Conservation (phyloP, 1,140 invertebrate genomes). For the Atta cephalotes region DNA sequence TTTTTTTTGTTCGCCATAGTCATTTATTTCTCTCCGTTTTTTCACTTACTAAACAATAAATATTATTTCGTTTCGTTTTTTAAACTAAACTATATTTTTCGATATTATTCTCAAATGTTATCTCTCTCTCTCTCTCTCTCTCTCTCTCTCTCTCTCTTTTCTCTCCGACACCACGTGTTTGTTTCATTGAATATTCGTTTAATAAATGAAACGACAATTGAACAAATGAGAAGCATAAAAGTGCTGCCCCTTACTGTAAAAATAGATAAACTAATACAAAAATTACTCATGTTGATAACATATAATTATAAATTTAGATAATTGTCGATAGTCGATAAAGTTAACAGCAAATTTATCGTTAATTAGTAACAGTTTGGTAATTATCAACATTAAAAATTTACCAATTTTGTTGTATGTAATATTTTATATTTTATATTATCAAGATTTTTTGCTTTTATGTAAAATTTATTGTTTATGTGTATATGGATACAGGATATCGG, state of each 20-base stretch:
- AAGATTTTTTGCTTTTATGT: no score
- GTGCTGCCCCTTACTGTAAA: no score
- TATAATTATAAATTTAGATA: neutral
- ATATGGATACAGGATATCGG: no score
- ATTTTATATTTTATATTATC: no score
- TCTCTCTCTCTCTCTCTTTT: neutral
- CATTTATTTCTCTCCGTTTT: constrained; percentile 42
- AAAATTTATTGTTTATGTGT: no score
- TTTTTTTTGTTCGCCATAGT: constrained; percentile 78
- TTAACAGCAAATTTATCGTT: neutral
- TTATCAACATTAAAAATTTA: neutral
- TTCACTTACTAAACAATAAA: neutral
- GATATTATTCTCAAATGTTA: no score
- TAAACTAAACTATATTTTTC: neutral
- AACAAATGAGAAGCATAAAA: no score
- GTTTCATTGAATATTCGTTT: neutral
- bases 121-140: neutral
- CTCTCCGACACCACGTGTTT: neutral
- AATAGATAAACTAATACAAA: no score
- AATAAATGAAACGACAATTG: no score
- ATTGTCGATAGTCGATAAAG: neutral
- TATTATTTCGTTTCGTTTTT: neutral
- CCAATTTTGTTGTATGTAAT: no score
- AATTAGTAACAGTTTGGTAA: neutral
- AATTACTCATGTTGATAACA: no score